Conservation (phyloP, 53 echinoderm and acorn worm species). For the Astropecten irregularis region DNA sequence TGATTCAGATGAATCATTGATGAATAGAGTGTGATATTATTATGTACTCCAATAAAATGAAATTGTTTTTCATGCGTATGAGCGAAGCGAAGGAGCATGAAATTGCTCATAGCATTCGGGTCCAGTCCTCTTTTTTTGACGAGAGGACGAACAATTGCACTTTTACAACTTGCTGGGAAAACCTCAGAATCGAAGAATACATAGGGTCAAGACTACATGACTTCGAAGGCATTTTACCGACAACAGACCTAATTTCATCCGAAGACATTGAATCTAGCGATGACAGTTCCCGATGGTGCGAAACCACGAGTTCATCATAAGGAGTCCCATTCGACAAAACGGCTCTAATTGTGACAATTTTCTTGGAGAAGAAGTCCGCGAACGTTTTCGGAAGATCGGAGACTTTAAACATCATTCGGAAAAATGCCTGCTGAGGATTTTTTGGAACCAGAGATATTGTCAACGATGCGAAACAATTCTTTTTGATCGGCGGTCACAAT, state of each 20-base stretch:
- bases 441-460: too few species aligned
- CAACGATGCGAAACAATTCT: neutral
- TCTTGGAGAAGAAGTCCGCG: neutral
- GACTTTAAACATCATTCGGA: neutral
- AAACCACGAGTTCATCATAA: neutral
- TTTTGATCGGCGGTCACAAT: neutral
- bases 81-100: too few species aligned
- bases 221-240: neutral
- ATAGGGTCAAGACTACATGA: too few species aligned
- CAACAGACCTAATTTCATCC: neutral
- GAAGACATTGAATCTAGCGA: neutral
- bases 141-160: neutral
- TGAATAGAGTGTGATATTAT: too few species aligned
- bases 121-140: neutral
- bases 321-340: neutral
- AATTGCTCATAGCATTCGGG: neutral
- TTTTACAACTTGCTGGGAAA: neutral
- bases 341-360: neutral
- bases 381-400: neutral
- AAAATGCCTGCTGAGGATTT: neutral
- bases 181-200: neutral
- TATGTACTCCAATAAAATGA: too few species aligned
- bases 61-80: too few species aligned
- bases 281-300: too few species aligned
- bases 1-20: too few species aligned